Base-by-base conservation (phyloP, 2,113 vertebrate species). In the Grantiella picta region DNA sequence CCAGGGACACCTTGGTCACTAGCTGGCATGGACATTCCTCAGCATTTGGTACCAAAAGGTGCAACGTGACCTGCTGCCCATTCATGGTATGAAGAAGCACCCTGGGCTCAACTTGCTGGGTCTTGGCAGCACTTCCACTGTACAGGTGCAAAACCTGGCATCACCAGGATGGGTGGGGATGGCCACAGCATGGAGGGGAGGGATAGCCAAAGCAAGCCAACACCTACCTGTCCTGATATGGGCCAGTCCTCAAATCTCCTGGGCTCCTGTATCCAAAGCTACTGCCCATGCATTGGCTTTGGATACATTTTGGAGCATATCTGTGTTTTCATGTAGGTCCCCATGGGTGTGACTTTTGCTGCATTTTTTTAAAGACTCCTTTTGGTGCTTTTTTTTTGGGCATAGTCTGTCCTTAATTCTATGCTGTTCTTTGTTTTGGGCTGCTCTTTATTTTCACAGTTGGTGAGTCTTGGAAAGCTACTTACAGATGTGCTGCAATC, bases 101-200 rank as follows among this genome's bases (percentile, higher is more conserved):
- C 8, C 11, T 17, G 50, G 45, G 25, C 54, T 49, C 1, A 5
- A 7, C 44, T 28, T 0, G 0, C 22, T 19, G 57, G 49, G 40
- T 47, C 21, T 80, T 38, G 64, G 53, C 60, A 84, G 50, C 17
- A 5, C 7, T 28, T 79, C 47, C 38, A 38, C 19, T 15, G 29
- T 35, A 20, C 29, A 22, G 16, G 8, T n/a, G 57, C 52, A 19
- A 60, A 92, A 36, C 31, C 40, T 53, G 68, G 36, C 63, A 42
- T 12, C 0, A 0, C 45, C 42, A 24, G 2, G 4, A 28, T 18
- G n/a, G 15, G 33, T n/a, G 52, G 20, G n/a, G 22, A 22, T 53
- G 45, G 73, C 15, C 54, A 15, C 45, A 60, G 33, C 33, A 15
- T n/a, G 49, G 54, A 21, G 7, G 13, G 33, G 7, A 52, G 38